A percentile compares a stretch with the other conserved stretches of the same genome.
These are phyloP conservation scores for Artemia sinica DNA, from an alignment of 2,888 invertebrate genomes.

Conservation along the genomic window DNA sequence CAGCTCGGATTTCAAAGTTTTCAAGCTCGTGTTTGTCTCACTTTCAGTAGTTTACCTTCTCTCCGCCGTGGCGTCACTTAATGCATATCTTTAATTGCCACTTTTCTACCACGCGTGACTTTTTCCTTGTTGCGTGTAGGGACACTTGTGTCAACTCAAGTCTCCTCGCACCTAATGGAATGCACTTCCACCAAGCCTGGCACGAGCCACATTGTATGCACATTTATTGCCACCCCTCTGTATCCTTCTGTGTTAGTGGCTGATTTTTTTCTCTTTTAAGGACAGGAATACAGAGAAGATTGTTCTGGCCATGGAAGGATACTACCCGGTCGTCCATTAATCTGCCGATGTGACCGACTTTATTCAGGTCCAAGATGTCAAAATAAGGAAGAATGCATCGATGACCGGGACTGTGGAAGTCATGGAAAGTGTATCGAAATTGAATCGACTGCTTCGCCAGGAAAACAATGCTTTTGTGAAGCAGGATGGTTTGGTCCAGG, in stretches of 20 bases:
- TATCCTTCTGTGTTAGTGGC: neutral
- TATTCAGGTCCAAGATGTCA: conserved; percentile 69
- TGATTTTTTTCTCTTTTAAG: conserved; percentile 32
- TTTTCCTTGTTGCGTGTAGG: too few relatives aligned
- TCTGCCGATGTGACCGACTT: conserved; percentile 35
- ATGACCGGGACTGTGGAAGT: conserved; percentile 65
- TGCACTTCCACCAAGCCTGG: too few relatives aligned
- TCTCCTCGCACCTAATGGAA: too few relatives aligned
- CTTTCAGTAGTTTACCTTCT: too few relatives aligned
- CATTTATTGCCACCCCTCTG: too few relatives aligned
- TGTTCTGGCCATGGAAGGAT: conserved; percentile 68
- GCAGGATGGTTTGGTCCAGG: conserved; percentile 69
- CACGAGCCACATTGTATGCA: too few relatives aligned
- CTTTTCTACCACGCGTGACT: too few relatives aligned
- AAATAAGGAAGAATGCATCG: conserved; percentile 68
- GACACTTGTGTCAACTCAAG: too few relatives aligned
- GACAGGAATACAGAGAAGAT: conserved; percentile 57
- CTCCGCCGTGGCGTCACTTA: too few relatives aligned
- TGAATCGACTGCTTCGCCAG: conserved; percentile 59
- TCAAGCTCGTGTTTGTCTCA: too few relatives aligned
- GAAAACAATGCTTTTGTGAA: conserved; percentile 72
- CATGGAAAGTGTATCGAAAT: conserved; percentile 64
- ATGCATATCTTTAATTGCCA: too few relatives aligned
- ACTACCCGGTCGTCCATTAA: conserved; percentile 41
- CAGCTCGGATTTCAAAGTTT: too few relatives aligned